A percentile compares a stretch with the other conserved stretches of the same genome.
Conservation (phyloP, 2,113 vertebrate genomes). For the Myrmophylax atrothorax region DNA sequence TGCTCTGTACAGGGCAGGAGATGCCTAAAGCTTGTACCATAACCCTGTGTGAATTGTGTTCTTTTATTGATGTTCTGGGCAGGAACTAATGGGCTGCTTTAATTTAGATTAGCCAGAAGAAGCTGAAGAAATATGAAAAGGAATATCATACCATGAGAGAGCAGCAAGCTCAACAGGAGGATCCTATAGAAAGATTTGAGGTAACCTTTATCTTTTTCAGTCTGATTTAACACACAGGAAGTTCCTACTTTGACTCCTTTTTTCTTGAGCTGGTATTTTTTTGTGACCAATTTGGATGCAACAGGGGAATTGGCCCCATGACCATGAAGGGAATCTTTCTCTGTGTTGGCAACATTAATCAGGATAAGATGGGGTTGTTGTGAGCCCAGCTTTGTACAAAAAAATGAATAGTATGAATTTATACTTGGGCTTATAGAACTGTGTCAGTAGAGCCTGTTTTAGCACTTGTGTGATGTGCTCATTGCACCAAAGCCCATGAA, state of each 20-base stretch:
- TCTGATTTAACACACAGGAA: background rate
- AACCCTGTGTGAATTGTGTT: background rate
- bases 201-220: slow-evolving; percentile 63
- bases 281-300: background rate
- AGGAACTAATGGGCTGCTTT: slow-evolving; percentile 51
- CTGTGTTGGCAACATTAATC: fast-evolving
- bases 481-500: background rate
- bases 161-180: slow-evolving; percentile 96
- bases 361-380: background rate
- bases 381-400: background rate
- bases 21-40: background rate
- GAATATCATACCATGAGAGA: slow-evolving; percentile 95
- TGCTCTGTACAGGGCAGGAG: background rate
- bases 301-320: background rate
- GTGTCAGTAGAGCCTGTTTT: background rate
- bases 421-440: background rate
- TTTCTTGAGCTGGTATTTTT: background rate
- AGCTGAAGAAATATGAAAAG: slow-evolving; percentile 97
- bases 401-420: background rate
- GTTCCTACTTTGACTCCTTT: background rate
- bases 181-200: slow-evolving; percentile 96
- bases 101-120: slow-evolving; percentile 95
- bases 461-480: background rate
- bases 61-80: background rate
- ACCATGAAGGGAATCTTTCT: background rate